These are phyloP conservation scores for Lottia scabra DNA, from an alignment of 2,888 invertebrate genomes.

Conservation along the genomic window DNA sequence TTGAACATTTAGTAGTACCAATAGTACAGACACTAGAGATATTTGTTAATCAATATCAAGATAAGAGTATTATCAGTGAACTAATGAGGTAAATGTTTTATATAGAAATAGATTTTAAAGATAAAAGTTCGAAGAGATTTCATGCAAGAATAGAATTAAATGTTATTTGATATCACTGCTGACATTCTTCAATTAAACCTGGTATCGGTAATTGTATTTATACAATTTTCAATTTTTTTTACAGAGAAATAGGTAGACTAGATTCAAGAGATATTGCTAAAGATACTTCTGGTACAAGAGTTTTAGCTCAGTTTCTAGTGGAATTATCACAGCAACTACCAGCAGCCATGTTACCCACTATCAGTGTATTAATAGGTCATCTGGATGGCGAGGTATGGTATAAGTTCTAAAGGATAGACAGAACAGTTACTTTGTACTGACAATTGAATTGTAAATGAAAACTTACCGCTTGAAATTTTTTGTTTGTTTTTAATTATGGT, in stretches of 20 bases:
- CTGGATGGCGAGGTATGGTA: conserved; percentile 72
- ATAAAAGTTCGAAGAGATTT: too few relatives aligned
- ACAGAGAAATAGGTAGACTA: conserved; percentile 76
- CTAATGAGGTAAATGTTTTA: conserved; percentile 72
- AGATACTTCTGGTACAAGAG: conserved; percentile 67
- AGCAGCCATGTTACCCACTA: conserved; percentile 74
- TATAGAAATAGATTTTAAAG: neutral
- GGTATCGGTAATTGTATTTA: neutral
- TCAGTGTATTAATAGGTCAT: conserved; percentile 75
- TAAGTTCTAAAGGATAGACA: too few relatives aligned
- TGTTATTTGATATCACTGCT: too few relatives aligned
- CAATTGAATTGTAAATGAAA: too few relatives aligned
- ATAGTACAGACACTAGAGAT: conserved; percentile 80
- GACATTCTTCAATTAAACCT: neutral
- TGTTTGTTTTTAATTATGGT: too few relatives aligned
- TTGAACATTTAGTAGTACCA: conserved; percentile 79
- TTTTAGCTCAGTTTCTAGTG: conserved; percentile 74
- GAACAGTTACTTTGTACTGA: too few relatives aligned
- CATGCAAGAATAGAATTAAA: too few relatives aligned
- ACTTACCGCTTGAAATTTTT: too few relatives aligned
- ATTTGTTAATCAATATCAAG: conserved; percentile 77
- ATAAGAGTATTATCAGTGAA: conserved; percentile 79
- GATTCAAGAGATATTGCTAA: conserved; percentile 74
- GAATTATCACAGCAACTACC: conserved; percentile 77
- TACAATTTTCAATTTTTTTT: neutral